Evolutionary conservation across 2,888 invertebrate species (phyloP), one percentile per base, ranked within the genome.

Genomic region (Meiosimyza decipiens): DNA sequence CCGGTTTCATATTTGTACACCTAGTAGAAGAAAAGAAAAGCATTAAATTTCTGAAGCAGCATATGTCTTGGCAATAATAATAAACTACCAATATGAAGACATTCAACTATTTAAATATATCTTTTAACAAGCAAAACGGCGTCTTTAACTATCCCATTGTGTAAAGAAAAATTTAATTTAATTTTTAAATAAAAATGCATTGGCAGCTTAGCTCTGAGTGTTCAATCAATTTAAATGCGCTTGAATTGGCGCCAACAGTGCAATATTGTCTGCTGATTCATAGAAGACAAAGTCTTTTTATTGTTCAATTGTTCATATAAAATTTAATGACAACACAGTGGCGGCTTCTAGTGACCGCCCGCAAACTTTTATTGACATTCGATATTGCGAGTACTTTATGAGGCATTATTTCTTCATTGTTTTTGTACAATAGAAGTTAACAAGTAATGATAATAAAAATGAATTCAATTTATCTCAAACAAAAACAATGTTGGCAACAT

Each of bases 331-430:
- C 16, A 70, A 55, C 13, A 50, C 69, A 64, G 52, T 63, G 72
- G 50, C 72, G 72, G 63, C 66, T 62, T 62, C 60, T 40, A 66
- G 62, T 62, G 60, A 54, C 54, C 62, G 49, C 22, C 6, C 40
- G n/a, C 47, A n/a, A 47, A 15, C 50, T 40, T 9, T 47, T 51
- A 63, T 54, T 57, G 68, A 72, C 63, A 72, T 57, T 64, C 55
- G 67, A 68, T 72, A 63, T 47, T 64, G 11, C n/a, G 28, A 28
- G 49, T 60, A 60, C 22, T 40, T 18, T 28, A 60, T 60, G 40
- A 40, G 12, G 40, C 47, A 33, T 50, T 15, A 49, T 71, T 9
- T 47, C 18, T 67, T 16, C 6, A 16, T 60, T 59, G 50, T 69
- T 59, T 18, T 0, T 40, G 6, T 67, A 7, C 16, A 13, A 40